These are phyloP conservation scores for Mamestra configurata DNA, from an alignment of 1,140 invertebrate genomes.

Conservation along the genomic window DNA sequence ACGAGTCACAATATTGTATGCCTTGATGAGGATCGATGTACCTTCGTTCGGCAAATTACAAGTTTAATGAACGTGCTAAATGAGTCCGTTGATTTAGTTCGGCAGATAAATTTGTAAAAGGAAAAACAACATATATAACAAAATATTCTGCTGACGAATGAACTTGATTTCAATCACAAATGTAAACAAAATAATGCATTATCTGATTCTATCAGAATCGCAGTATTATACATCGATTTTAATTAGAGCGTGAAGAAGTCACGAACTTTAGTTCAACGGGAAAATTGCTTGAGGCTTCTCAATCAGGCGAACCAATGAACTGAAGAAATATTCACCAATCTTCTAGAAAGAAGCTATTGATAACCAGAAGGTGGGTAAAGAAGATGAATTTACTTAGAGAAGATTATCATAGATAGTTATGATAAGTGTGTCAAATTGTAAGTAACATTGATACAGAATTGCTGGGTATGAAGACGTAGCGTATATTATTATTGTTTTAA, in stretches of 20 bases:
- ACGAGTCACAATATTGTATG: constrained; percentile 9
- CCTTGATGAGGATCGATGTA: constrained; percentile 20
- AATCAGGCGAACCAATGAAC: constrained; percentile 2
- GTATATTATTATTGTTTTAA: constrained; percentile 9
- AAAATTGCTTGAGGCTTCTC: neutral
- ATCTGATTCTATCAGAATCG: neutral
- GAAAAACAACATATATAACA: neutral
- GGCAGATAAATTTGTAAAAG: neutral
- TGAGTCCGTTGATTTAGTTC: neutral
- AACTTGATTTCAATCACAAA: neutral
- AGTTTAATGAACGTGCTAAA: neutral
- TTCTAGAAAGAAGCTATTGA: neutral
- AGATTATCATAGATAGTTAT: neutral
- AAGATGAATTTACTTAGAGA: neutral
- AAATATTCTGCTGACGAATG: neutral
- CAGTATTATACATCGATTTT: neutral
- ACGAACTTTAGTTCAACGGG: constrained; percentile 2
- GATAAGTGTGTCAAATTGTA: no score
- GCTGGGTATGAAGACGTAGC: neutral
- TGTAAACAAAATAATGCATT: neutral
- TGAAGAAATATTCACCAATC: neutral
- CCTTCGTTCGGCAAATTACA: neutral
- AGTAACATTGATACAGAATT: constrained; percentile 14
- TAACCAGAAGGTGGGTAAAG: neutral
- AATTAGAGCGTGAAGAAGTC: constrained; percentile 18